Percentiles rank a stretch among this genome's conserved stretches.
Evolutionary conservation across 2,797 vertebrate genomes (phyloP).

Genomic region (Chrosomus eos): DNA sequence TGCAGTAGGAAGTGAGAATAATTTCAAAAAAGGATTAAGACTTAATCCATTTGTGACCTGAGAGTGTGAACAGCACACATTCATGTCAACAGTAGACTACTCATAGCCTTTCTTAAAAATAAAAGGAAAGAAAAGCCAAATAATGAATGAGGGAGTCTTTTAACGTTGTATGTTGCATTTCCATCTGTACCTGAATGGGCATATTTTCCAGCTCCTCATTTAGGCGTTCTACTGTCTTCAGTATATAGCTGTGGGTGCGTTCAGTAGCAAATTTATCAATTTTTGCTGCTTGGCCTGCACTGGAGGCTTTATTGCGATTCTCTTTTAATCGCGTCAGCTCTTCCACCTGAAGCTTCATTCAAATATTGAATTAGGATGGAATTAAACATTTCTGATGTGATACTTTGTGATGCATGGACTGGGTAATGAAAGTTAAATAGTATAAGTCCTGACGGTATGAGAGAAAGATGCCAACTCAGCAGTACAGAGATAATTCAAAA

Average conservation of each 20-base stretch:
- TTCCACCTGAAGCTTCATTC: conserved; percentile 80
- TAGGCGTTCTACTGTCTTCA: not conserved
- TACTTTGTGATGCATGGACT: conserved; percentile 22
- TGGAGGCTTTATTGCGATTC: conserved; percentile 76
- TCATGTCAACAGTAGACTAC: conserved; percentile 14
- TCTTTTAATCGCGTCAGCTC: conserved; percentile 84
- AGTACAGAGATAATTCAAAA: conserved; percentile 19
- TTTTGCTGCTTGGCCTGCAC: conserved; percentile 60
- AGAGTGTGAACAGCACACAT: conserved; percentile 11
- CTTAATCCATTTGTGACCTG: conserved; percentile 34
- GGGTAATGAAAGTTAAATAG: conserved; percentile 37
- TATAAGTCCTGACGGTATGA: conserved; percentile 1
- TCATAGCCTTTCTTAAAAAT: conserved; percentile 17
- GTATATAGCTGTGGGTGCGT: conserved; percentile 14
- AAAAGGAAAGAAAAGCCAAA: not conserved
- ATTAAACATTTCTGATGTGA: conserved; percentile 26
- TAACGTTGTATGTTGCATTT: not conserved
- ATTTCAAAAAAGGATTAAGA: conserved; percentile 32
- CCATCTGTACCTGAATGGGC: conserved; percentile 13
- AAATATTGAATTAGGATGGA: conserved; percentile 32
- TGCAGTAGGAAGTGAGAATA: conserved; percentile 34
- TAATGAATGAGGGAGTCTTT: not conserved
- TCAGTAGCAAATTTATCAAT: not conserved
- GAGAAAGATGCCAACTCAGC: conserved; percentile 29
- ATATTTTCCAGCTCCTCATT: conserved; percentile 20